Base-by-base conservation (phyloP, 2,113 vertebrate genomes). In the Pardalotus punctatus region DNA sequence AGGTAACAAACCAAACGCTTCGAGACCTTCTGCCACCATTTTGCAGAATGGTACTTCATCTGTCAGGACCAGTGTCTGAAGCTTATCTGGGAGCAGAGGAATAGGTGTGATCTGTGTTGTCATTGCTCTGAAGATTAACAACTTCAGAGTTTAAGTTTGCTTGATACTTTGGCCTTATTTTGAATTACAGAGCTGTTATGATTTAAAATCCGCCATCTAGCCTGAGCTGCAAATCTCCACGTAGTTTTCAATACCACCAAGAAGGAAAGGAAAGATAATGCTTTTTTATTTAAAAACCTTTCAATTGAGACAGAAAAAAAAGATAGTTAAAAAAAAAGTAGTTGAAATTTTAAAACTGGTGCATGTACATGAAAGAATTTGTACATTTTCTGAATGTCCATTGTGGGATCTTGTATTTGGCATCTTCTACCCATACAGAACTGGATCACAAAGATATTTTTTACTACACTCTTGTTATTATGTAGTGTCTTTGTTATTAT, bases 1-100 rank as follows among this genome's bases (percentile, higher is more conserved):
- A 61, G 86, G 65, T 53, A 92, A 96, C 93, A 96, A 97, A 97
- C 54, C 77, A 84, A 92, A 93, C 66, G 93, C 53, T 57, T 90
- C 85, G 93, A 80, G 70, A 56, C 28, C 9, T 96, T 88, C 45
- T 86, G 65, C 84, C 94, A 88, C 87, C 60, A 83, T 81, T 94
- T 95, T 87, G 72, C 74, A 92, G 17, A 45, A 82, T 86, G 36
- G 40, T 61, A 31, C 40, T 60, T 57, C 70, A 90, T 89, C 43
- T 60, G 84, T 50, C 24, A 88, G 92, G 80, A 94, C 67, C 54
- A 87, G 43, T 5, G 31, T 78, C 28, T 84, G 83, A 94, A 60
- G 27, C 45, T 95, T 25, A 90, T 50, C 19, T 78, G 42, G 79
- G 82, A 92, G 24, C 35, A 38, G 31, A 88, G 81, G 76, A 90